Percentiles rank a stretch among this genome's conserved stretches.
phyloP scores from a whole-genome alignment of 1,140 invertebrate species.

The Cephus cinctus region DNA sequence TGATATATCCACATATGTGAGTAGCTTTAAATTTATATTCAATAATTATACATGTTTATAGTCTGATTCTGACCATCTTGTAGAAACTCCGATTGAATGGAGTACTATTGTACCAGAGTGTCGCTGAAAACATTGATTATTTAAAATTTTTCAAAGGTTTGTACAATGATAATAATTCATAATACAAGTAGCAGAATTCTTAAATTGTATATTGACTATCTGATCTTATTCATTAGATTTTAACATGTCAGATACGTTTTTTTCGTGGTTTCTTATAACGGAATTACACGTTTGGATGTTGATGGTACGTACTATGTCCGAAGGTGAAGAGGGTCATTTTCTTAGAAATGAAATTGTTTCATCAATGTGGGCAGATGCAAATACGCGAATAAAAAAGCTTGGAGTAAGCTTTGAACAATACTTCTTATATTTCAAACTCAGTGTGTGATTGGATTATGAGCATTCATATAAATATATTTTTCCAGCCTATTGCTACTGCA shows the following conservation, averaged over 20 bases:
- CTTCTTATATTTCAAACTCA: no score
- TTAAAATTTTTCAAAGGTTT: slow-evolving; percentile 20
- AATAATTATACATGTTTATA: not conserved
- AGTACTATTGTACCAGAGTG: slow-evolving; percentile 24
- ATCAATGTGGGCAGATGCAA: slow-evolving; percentile 81
- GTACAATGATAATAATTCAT: no score
- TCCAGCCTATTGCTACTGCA: slow-evolving; percentile 35
- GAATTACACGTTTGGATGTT: slow-evolving; percentile 86
- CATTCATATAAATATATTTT: not conserved
- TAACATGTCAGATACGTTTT: slow-evolving; percentile 74
- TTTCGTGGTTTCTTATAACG: slow-evolving; percentile 80
- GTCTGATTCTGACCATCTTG: slow-evolving; percentile 8
- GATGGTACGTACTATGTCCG: slow-evolving; percentile 72
- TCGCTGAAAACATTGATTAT: slow-evolving; percentile 27
- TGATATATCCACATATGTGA: slow-evolving; percentile 5
- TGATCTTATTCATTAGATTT: no score
- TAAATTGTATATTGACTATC: no score
- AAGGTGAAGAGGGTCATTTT: slow-evolving; percentile 67
- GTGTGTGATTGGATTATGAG: not conserved
- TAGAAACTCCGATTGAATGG: slow-evolving; percentile 23
- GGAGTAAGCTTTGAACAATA: slow-evolving; percentile 57
- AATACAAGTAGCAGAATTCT: no score
- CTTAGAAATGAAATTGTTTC: slow-evolving; percentile 74
- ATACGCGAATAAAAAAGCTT: slow-evolving; percentile 68
- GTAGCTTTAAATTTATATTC: slow-evolving; percentile 2